Percentiles rank a stretch among this genome's conserved stretches.
These are phyloP conservation scores for Eurystomus gularis DNA, from an alignment of 2,113 vertebrate species.

Conservation along the genomic window DNA sequence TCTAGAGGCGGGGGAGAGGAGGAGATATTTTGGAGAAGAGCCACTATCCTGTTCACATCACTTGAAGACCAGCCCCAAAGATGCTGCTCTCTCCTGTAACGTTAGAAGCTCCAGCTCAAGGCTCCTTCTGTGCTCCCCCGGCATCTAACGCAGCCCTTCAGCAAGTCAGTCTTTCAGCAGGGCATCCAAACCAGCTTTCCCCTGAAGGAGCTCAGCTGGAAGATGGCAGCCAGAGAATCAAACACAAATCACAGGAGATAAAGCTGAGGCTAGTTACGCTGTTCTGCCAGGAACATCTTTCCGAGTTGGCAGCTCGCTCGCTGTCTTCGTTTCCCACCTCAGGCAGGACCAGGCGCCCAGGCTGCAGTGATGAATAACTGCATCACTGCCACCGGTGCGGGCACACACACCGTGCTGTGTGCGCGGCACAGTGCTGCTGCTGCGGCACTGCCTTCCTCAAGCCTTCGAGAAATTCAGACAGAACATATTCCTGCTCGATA, in stretches of 20 bases:
- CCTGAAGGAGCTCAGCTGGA: neutral
- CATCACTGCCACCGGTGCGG: rapidly evolving
- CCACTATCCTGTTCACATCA: neutral
- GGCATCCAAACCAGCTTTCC: neutral
- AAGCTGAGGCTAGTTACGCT: neutral
- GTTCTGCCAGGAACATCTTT: neutral
- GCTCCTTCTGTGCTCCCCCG: neutral
- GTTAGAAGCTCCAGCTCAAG: neutral
- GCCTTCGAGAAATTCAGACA: neutral
- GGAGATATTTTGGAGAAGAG: neutral
- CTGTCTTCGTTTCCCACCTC: rapidly evolving
- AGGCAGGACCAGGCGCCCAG: neutral
- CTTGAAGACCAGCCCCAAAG: neutral
- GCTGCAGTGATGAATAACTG: neutral
- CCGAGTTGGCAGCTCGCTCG: neutral
- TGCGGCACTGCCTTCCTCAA: rapidly evolving
- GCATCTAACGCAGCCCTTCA: neutral
- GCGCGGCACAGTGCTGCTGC: neutral
- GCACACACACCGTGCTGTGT: neutral
- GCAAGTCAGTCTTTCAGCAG: rapidly evolving
- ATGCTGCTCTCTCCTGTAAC: rapidly evolving
- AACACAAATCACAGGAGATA: neutral
- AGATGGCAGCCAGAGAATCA: neutral
- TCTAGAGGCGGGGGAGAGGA: rapidly evolving
- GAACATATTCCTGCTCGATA: neutral